Evolutionary conservation across 2,888 invertebrate genomes (phyloP), one percentile per base, ranked within the genome.

Genomic region (Athalia circularis): DNA sequence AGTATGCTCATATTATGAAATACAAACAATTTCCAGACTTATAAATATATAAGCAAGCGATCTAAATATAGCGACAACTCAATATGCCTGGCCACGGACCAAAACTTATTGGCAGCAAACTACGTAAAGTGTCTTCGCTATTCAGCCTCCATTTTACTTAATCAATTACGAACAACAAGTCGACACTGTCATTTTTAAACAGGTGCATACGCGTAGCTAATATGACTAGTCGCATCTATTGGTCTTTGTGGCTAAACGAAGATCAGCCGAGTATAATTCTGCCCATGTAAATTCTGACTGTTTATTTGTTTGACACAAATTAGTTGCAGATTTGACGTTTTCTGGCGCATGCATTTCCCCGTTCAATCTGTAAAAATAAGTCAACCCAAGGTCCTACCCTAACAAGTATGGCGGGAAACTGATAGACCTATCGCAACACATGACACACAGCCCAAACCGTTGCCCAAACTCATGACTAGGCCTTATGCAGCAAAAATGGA

Each of bases 11-110:
- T 13, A 57, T 77, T 70, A 75, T 75, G 75, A 75, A 75, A 75
- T 75, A 75, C 75, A 75, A 75, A 75, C 62, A 62, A 75, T 75
- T 64, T 64, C 64, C 64, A 61, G 52, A 75, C 75, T 75, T 62
- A 62, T 75, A 62, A 75, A 62, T 75, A 62, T 75, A 50, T 75
- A 75, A 50, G 62, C 59, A 62, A 62, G 62, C 29, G 11, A 48
- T 75, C 75, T 75, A 75, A 75, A 75, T 64, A 75, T 75, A 75
- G 75, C 62, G 62, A 75, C 75, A 50, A 75, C 75, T 75, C 75
- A 75, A 75, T 75, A 62, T 75, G 75, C 64, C 15, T 75, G 75
- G 75, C 62, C 52, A 64, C 11, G 62, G 50, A 64, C 75, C 75
- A 61, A 75, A 6, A 75, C 61, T 50, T 64, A 75, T 64, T 64